A percentile compares a stretch with the other conserved stretches of the same genome.
phyloP scores from a whole-genome alignment of 2,888 invertebrate species.

The Buathra laborator region DNA sequence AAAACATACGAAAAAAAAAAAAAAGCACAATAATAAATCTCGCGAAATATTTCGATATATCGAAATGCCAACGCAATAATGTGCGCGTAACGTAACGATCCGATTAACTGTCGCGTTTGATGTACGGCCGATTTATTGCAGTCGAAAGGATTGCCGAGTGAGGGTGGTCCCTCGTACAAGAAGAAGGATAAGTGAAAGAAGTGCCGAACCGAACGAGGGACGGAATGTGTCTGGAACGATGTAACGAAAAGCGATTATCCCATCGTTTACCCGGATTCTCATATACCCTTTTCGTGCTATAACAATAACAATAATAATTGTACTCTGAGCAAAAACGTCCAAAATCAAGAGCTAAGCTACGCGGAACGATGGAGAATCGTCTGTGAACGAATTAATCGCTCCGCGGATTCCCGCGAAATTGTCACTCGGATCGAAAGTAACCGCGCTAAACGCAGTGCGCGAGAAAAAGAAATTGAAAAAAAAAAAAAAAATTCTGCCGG shows the following conservation, averaged over 20 bases:
- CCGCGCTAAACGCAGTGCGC: constrained; percentile 19
- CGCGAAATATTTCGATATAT: neutral
- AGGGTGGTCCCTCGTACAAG: neutral
- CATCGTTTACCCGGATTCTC: constrained; percentile 21
- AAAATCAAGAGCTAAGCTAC: neutral
- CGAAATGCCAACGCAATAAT: neutral
- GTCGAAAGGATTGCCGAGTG: neutral
- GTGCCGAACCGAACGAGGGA: neutral
- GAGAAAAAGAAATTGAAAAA: neutral
- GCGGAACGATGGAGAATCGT: neutral
- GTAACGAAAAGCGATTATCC: constrained; percentile 54
- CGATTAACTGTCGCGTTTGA: neutral
- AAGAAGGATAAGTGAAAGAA: neutral
- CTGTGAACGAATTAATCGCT: neutral
- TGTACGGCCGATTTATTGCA: neutral
- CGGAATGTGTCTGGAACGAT: constrained; percentile 44
- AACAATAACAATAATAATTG: neutral
- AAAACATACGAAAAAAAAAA: neutral
- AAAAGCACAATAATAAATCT: too few species aligned
- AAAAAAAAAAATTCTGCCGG: neutral
- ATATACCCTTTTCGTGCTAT: neutral
- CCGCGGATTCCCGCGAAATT: constrained; percentile 25
- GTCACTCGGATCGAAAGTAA: neutral
- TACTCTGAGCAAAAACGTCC: neutral
- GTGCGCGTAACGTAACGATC: neutral